Evolutionary conservation across 30 jellyfish, hydroid and myxozoan genomes (phyloP).

Genomic region (Thelohanellus kitauei): DNA sequence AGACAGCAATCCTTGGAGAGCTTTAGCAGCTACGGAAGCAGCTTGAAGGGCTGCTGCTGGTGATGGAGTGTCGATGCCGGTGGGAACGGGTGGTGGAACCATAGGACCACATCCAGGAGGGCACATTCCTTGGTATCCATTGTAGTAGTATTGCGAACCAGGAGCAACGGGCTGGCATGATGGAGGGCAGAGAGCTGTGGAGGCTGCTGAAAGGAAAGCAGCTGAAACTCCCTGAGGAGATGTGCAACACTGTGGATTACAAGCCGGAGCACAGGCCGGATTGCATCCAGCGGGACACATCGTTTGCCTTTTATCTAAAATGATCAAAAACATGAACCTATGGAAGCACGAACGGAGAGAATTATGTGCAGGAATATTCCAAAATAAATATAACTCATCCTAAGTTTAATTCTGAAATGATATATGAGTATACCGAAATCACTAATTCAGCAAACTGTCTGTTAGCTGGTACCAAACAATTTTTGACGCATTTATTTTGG

Average conservation of each 20-base stretch:
- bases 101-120: neutral
- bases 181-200: neutral
- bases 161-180: neutral
- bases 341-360: too few species aligned
- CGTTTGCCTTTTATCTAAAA: neutral
- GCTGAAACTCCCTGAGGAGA: neutral
- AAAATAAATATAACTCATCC: too few species aligned
- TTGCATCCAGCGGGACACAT: neutral
- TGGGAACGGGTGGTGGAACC: neutral
- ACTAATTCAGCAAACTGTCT: too few species aligned
- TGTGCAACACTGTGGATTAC: neutral
- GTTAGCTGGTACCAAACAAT: too few species aligned
- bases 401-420: too few species aligned
- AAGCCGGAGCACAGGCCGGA: neutral
- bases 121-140: too few species aligned
- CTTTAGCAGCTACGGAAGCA: neutral
- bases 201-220: neutral
- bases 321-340: too few species aligned
- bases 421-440: too few species aligned
- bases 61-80: neutral
- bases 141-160: too few species aligned
- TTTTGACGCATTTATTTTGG: too few species aligned
- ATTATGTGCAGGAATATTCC: too few species aligned
- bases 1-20: neutral
- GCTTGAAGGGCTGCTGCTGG: neutral